phyloP scores from a whole-genome alignment of 2,797 vertebrate genomes.

The Eupleurogrammus muticus region DNA sequence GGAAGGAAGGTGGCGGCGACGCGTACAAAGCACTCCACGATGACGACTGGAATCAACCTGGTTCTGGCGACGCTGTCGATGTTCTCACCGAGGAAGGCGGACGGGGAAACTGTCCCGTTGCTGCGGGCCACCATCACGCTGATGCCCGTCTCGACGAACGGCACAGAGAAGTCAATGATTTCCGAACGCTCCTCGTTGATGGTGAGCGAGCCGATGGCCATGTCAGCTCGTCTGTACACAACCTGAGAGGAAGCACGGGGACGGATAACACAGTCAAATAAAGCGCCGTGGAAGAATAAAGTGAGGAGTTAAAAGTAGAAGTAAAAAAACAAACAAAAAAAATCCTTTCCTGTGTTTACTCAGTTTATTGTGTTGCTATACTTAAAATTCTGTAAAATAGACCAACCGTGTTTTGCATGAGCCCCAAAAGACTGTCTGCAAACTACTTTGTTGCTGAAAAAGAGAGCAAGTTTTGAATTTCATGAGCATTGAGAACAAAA shows the following conservation, averaged over 20 bases:
- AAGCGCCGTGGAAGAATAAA: not conserved
- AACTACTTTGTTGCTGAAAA: not conserved
- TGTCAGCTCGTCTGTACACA: constrained; percentile 95
- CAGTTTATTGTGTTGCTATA: constrained; percentile 5
- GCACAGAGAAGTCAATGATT: constrained; percentile 97
- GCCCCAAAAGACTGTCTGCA: constrained; percentile 15
- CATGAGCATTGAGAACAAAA: constrained; percentile 18
- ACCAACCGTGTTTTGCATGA: not conserved
- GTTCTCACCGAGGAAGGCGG: constrained; percentile 93
- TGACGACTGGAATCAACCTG: constrained; percentile 11
- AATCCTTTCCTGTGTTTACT: not conserved
- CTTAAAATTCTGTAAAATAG: constrained; percentile 10
- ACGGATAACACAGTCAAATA: not conserved
- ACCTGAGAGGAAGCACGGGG: constrained; percentile 82
- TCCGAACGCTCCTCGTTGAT: constrained; percentile 98
- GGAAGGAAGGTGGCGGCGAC: constrained; percentile 22
- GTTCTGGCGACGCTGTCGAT: constrained; percentile 2
- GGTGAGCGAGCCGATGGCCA: constrained; percentile 98
- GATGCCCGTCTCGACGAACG: constrained; percentile 98
- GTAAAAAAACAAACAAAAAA: not conserved
- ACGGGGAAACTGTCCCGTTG: constrained; percentile 97
- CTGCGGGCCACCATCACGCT: constrained; percentile 98
- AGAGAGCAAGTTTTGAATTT: constrained; percentile 42
- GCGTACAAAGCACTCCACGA: not conserved
- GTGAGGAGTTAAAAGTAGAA: not conserved